Percentiles rank a stretch among this genome's conserved stretches.
These are phyloP conservation scores for Girardinichthys multiradiatus DNA, from an alignment of 2,113 vertebrate genomes.

Conservation along the genomic window DNA sequence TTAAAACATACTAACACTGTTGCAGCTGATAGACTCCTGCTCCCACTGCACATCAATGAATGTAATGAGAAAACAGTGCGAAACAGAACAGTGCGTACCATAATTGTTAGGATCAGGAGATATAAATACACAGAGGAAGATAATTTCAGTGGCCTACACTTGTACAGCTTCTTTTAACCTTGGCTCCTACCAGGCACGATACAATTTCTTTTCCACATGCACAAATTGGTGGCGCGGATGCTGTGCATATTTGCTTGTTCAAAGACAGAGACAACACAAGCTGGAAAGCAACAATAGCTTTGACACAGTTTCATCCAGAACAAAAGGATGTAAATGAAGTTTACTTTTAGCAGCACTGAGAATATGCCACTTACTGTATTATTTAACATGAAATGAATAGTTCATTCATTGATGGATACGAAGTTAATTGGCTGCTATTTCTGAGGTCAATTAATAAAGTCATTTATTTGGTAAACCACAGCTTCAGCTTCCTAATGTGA, in stretches of 20 bases:
- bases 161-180: not conserved
- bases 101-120: slow-evolving; percentile 1
- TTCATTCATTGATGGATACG: not conserved
- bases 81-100: not conserved
- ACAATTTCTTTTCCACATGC: not conserved
- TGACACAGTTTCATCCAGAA: slow-evolving; percentile 18
- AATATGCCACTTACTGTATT: not conserved
- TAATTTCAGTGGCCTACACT: not conserved
- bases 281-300: slow-evolving; percentile 6
- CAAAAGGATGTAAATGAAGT: slow-evolving; percentile 17
- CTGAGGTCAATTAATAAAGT: slow-evolving; percentile 9
- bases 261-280: slow-evolving; percentile 11
- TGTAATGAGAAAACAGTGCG: slow-evolving; percentile 5
- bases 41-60: not conserved
- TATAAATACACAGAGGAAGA: not conserved
- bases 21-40: not conserved
- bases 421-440: slow-evolving; percentile 15
- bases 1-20: slow-evolving; percentile 1
- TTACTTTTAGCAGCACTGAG: not conserved
- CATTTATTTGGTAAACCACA: not conserved
- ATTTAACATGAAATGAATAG: slow-evolving; percentile 1
- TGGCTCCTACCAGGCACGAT: not conserved
- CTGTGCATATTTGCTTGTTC: not conserved
- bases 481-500: not conserved
- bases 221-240: not conserved